Evolutionary conservation across 2,888 invertebrate species (phyloP).

Genomic region (Dorcus hopei): DNA sequence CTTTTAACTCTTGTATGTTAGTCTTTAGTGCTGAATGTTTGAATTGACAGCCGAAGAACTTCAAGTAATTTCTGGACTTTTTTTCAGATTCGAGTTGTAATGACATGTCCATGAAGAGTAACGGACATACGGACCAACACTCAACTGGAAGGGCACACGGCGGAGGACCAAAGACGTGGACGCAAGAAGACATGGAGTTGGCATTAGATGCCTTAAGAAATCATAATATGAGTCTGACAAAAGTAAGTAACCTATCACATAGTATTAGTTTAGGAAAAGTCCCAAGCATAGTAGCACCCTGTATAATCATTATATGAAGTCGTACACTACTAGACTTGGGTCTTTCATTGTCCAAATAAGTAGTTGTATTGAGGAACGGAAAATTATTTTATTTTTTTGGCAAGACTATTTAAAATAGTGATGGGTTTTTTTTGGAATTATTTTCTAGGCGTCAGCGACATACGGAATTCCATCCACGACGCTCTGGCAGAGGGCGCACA

Average conservation of each 20-base stretch:
- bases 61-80: not conserved
- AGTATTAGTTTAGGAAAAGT: not conserved
- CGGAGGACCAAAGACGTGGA: slow-evolving; percentile 80
- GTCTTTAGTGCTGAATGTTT: not conserved
- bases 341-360: too few species aligned
- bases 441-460: slow-evolving; percentile 66
- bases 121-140: slow-evolving; percentile 46
- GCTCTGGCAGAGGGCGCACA: slow-evolving; percentile 86
- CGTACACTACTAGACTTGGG: too few species aligned
- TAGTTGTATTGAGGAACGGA: too few species aligned
- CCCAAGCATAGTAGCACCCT: too few species aligned
- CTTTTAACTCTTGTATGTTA: too few species aligned
- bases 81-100: slow-evolving; percentile 9
- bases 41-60: not conserved
- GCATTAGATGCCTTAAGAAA: slow-evolving; percentile 82
- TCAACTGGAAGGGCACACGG: slow-evolving; percentile 48
- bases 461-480: slow-evolving; percentile 90
- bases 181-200: slow-evolving; percentile 84
- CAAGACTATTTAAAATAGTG: too few species aligned
- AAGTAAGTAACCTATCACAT: slow-evolving; percentile 50
- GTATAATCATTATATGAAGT: too few species aligned
- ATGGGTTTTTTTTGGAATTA: not conserved
- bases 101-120: slow-evolving; percentile 33
- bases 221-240: slow-evolving; percentile 86
- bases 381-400: too few species aligned